These are phyloP conservation scores for Setophaga petechia DNA, from an alignment of 2,113 vertebrate genomes.

Conservation along the genomic window DNA sequence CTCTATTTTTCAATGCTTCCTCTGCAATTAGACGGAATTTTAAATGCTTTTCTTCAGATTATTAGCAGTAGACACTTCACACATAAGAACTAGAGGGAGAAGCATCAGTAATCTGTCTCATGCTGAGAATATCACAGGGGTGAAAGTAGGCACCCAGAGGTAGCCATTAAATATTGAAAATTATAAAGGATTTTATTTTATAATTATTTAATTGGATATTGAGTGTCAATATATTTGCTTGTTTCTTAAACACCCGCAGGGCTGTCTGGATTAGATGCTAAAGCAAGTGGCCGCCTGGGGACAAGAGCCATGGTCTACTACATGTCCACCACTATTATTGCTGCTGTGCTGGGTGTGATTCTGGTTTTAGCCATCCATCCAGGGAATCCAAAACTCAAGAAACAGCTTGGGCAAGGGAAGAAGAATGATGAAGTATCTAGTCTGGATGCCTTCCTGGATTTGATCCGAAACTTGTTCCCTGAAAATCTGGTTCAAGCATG, in stretches of 20 bases:
- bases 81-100: neutral
- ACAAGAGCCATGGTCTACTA: constrained; percentile 98
- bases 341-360: constrained; percentile 94
- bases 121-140: neutral
- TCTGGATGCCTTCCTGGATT: constrained; percentile 95
- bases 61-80: neutral
- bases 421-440: constrained; percentile 97
- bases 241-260: constrained; percentile 75
- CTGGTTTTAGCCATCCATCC: constrained; percentile 95
- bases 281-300: constrained; percentile 94
- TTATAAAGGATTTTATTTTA: neutral
- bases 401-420: constrained; percentile 89
- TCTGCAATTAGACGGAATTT: neutral
- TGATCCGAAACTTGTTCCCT: constrained; percentile 96
- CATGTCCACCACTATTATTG: constrained; percentile 96
- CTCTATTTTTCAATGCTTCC: neutral
- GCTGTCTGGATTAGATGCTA: constrained; percentile 93
- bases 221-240: neutral
- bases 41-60: neutral
- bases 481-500: constrained; percentile 98
- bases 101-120: neutral
- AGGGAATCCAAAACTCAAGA: constrained; percentile 94
- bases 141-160: neutral
- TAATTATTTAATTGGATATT: neutral
- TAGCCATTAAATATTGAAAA: neutral